Base-by-base conservation (phyloP, 2,797 vertebrate species). In the Amblyopsis hoosieri region DNA sequence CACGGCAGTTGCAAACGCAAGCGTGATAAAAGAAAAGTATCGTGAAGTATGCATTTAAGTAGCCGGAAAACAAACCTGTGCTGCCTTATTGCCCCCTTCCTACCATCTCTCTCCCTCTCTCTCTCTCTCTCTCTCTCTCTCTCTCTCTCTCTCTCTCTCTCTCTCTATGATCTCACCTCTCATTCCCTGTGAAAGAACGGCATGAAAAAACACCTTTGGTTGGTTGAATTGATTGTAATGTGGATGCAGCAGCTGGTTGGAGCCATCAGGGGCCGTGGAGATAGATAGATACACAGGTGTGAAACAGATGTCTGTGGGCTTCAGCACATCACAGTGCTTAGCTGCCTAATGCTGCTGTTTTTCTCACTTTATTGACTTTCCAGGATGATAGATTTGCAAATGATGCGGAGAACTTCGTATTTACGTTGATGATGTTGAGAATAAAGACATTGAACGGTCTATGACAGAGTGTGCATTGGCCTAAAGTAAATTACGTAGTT, bases 241-340 rank as follows among this genome's bases (percentile, higher is more conserved):
- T 12, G 14, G 54, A 3, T 49, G 64, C 55, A 75, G 79, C 79
- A 85, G 82, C 79, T 82, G 76, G 64, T 64, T 56, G 63, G 45
- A 72, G 65, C 66, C 72, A 59, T 45, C 31, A 13, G 71, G 56
- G 71, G 54, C 45, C 56, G 54, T 52, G 60, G 66, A 80, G 75
- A 79, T 66, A 59, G 66, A 73, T 64, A 37, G 67, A 76, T 69
- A 54, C 66, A 65, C 74, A 78, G 74, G 69, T 77, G 78, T 49
- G 56, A 78, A 71, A 69, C 71, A 75, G 69, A 65, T 55, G 12
- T 67, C 64, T 67, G 31, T 60, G 55, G 52, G 47, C 56, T 76
- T 56, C 1, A 55, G 19, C 8, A 55, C 33, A 31, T 33, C 2
- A 1, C 4, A 6, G 23, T 54, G 23, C 42, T 37, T 54, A 15